phyloP scores from a whole-genome alignment of 2,888 invertebrate species.

The Eupeodes luniger region DNA sequence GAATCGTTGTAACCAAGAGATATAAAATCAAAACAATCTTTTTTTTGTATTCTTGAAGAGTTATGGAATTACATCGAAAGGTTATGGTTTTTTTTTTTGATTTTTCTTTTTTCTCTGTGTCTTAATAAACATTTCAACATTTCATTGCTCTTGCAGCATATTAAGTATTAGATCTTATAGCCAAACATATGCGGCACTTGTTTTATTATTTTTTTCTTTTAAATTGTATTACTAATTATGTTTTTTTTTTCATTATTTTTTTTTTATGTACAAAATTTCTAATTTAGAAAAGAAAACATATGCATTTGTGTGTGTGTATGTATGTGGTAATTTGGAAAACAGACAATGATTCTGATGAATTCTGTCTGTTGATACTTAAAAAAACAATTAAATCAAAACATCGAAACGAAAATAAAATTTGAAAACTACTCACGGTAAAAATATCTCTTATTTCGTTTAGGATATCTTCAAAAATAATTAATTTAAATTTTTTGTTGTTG shows the following conservation, averaged over 20 bases:
- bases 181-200: constrained; percentile 57
- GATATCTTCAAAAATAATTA: constrained; percentile 22
- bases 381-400: constrained; percentile 18
- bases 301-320: constrained; percentile 41
- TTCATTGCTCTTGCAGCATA: constrained; percentile 30
- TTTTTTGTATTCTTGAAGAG: constrained; percentile 43
- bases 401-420: neutral
- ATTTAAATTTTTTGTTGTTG: constrained; percentile 4
- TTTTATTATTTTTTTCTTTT: neutral
- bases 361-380: constrained; percentile 33
- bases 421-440: constrained; percentile 27
- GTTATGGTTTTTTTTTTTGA: constrained; percentile 8
- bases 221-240: constrained; percentile 38
- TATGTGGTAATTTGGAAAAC: constrained; percentile 8
- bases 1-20: constrained; percentile 38
- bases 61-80: constrained; percentile 52
- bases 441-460: constrained; percentile 32
- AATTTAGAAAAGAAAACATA: constrained; percentile 72
- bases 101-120: constrained; percentile 32
- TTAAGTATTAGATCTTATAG: constrained; percentile 29
- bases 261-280: constrained; percentile 71
- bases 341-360: constrained; percentile 25
- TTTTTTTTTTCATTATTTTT: constrained; percentile 37
- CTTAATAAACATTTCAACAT: constrained; percentile 41
- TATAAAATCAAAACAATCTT: constrained; percentile 27